Evolutionary conservation across 2,797 vertebrate species (phyloP), one percentile per base, ranked within the genome.

Genomic region (Lagocephalus sceleratus): DNA sequence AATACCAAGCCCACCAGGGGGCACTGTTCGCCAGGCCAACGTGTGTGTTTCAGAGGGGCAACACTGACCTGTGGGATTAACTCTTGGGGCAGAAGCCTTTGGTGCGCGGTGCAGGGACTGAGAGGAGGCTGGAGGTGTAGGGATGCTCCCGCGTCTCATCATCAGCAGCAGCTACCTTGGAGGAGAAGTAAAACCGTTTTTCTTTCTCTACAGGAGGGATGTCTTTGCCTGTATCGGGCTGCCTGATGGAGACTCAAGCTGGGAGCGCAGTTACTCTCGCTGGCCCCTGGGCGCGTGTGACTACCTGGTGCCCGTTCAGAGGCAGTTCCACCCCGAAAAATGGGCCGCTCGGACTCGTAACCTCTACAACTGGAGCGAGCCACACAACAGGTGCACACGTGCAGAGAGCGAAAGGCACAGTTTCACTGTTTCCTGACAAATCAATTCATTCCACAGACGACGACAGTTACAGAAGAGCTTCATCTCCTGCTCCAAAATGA

Each of bases 271-370:
- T 55, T 94, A 95, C 76, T 90, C 89, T 0, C 92, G 92, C 21
- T 96, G 94, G 96, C 97, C 97, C 0, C 92, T 95, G 91, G 97
- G 97, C 3, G 88, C 91, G 0, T 99, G 97, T 73, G 97, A 99
- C 63, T 94, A 94, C 74, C 43, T 98, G 58, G 92, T 95, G 65
- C 87, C 94, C 29, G 79, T 82, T 1, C 73, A 78, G 60, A 83
- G 50, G 66, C 79, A 78, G 25, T 95, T 98, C 79, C 83, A 92
- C 79, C 94, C 97, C 2, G 89, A 86, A 48, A 82, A 89, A 25
- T 98, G 96, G 97, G 88, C 90, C 59, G 61, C 0, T 5, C 92
- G 64, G 47, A 98, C 97, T 6, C 89, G 69, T 57, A 85, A 88
- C 57, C 79, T 99, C 67, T 99, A 99, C 73, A 96, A 95, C 81